phyloP scores from a whole-genome alignment of 37 sponge, comb jelly and placozoan species.

The Haliclona indistincta region DNA sequence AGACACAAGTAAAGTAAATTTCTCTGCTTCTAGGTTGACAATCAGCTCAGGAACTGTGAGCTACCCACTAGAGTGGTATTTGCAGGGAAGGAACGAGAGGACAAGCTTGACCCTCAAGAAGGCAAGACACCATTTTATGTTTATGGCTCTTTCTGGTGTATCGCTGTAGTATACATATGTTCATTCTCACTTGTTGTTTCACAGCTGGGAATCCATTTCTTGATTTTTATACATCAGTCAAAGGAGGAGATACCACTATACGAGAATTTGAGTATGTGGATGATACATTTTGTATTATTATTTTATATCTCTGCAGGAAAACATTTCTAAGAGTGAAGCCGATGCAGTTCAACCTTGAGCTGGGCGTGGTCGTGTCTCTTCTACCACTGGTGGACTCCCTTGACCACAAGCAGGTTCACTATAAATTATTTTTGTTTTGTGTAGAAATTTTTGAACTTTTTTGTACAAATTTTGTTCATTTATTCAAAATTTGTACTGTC shows the following conservation, averaged over 20 bases:
- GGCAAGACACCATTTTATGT: neutral
- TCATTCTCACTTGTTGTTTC: neutral
- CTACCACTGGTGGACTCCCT: neutral
- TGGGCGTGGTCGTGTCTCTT: conserved; percentile 19
- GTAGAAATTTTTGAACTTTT: neutral
- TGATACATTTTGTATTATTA: neutral
- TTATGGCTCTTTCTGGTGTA: neutral
- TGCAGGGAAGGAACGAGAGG: neutral
- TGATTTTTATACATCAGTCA: neutral
- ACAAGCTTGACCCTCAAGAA: too few relatives aligned
- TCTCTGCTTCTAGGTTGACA: too few relatives aligned
- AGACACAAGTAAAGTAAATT: too few relatives aligned
- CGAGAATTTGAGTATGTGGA: conserved; percentile 6
- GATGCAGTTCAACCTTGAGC: conserved; percentile 19
- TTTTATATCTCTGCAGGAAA: neutral
- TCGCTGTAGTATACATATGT: neutral
- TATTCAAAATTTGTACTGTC: neutral
- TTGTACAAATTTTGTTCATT: neutral
- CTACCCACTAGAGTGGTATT: conserved; percentile 20
- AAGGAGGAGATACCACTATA: neutral
- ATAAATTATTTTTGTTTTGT: neutral
- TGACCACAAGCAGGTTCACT: neutral
- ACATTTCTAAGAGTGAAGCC: conserved; percentile 12
- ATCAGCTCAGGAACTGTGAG: neutral
- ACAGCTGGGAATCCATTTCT: conserved; percentile 1